Evolutionary conservation across 1,140 invertebrate species (phyloP), one percentile per base, ranked within the genome.

Genomic region (Drosophila bocqueti): DNA sequence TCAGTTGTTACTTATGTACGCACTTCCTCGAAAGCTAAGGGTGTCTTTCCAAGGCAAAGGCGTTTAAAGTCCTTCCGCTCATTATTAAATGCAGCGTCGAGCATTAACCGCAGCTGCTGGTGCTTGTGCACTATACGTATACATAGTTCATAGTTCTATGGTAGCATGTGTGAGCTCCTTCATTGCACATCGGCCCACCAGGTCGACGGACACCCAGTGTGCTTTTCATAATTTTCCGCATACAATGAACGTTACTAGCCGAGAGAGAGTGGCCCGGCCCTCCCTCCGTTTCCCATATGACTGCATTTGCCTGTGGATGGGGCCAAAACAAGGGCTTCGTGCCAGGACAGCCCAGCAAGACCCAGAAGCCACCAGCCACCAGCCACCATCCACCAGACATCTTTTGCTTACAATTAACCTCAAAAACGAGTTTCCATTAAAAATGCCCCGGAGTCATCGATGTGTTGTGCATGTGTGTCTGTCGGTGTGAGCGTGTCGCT

Each of bases 361-460:
- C 18, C 26, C 34, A 46, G 7, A 36, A 5, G 36, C 38, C 21
- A 18, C 5, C 38, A 34, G 18, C 34, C 40, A 24, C 42, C 63
- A 45, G 34, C 24, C 24, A 18, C 5, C 38, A 34, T 26, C 34
- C 40, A 24, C 42, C 64, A 45, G 34, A 55, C 84, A 83, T 81
- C 78, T 90, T 87, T 84, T 84, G 84, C 84, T 90, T 81, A 89
- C 89, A 91, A 91, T 91, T 91, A 91, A 91, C 89, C 89, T 89
- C 89, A 91, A 91, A 91, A 91, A 89, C 87, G 89, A 91, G 84
- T 91, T 91, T 91, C 89, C 89, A 91, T 91, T 91, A 91, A 91
- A 91, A 91, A 91, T 91, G 89, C 83, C 89, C 89, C 71, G 71
- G 76, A 91, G 89, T 91, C 86, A 91, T 86, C 86, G 86, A 85